Evolutionary conservation across 2,888 invertebrate genomes (phyloP), one percentile per base, ranked within the genome.

Genomic region (Eilema depressum): DNA sequence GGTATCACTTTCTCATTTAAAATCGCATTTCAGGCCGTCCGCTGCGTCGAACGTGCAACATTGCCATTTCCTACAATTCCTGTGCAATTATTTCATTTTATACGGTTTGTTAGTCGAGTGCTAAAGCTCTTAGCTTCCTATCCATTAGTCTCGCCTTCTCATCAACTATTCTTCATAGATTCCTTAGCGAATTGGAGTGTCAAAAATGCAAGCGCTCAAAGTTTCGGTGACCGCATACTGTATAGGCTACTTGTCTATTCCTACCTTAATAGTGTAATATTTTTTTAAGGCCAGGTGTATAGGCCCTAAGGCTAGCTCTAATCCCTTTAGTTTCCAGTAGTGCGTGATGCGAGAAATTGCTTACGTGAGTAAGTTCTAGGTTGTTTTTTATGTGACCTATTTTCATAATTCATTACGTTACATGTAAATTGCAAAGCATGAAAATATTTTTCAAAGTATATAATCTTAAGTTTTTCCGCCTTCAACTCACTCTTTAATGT

Each of bases 341-440:
- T 82, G 85, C 84, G 78, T 84, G 84, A 73, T 73, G 63, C 67
- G 73, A 70, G 59, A 68, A 76, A 65, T 68, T 71, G 75, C 68
- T 81, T 66, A 70, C 74, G 76, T 78, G 69, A 81, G 73, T 82
- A 72, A 70, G 72, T 79, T 78, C 80, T 83, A 83, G 80, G 79
- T 82, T 79, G 75, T 63, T 84, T 85, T 84, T 83, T 83, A 82
- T 79, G 41, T 77, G 84, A 83, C 84, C 84, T 82, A 75, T 78
- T 83, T 82, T 78, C 70, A 79, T 83, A 73, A 80, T 78, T 73
- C 59, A 73, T 69, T 69, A 76, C 63, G 66, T 72, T 66, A 74
- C 53, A 70, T 68, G 75, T 66, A 76, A 74, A 80, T 74, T 76
- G 78, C 73, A 74, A 53, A 14, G 68, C 60, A 71, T 68, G 69